Evolutionary conservation across 2,888 invertebrate genomes (phyloP).

Genomic region (Habrosyne pyritoides): DNA sequence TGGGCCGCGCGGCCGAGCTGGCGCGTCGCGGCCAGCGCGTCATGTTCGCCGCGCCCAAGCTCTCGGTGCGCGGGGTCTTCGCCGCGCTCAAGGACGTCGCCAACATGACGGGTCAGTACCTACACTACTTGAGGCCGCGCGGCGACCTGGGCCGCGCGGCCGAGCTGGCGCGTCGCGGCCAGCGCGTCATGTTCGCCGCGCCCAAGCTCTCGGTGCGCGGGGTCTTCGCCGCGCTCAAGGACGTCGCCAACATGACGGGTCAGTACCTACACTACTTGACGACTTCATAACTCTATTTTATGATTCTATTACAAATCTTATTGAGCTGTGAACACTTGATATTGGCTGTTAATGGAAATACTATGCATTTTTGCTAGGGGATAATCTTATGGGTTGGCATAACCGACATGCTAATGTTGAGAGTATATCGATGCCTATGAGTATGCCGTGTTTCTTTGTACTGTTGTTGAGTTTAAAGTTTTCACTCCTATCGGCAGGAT

Average conservation of each 20-base stretch:
- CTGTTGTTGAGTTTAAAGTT: too few species aligned
- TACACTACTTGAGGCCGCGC: slow-evolving; percentile 29
- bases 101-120: slow-evolving; percentile 89
- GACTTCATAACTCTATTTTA: too few species aligned
- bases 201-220: slow-evolving; percentile 88
- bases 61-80: slow-evolving; percentile 90
- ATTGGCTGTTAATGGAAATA: too few species aligned
- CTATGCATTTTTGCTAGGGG: too few species aligned
- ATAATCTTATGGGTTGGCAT: too few species aligned
- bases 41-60: slow-evolving; percentile 92
- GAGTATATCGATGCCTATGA: too few species aligned
- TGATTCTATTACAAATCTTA: too few species aligned
- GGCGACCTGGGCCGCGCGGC: slow-evolving; percentile 97
- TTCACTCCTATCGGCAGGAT: too few species aligned
- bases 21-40: slow-evolving; percentile 93
- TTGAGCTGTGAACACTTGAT: too few species aligned
- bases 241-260: slow-evolving; percentile 94
- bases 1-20: slow-evolving; percentile 95
- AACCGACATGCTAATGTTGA: too few species aligned
- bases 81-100: slow-evolving; percentile 94
- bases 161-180: slow-evolving; percentile 91
- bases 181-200: slow-evolving; percentile 94
- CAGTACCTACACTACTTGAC: slow-evolving; percentile 59
- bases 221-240: slow-evolving; percentile 93
- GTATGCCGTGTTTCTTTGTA: too few species aligned